phyloP scores from a whole-genome alignment of 2,113 vertebrate species.

The Ictidomys tridecemlineatus region DNA sequence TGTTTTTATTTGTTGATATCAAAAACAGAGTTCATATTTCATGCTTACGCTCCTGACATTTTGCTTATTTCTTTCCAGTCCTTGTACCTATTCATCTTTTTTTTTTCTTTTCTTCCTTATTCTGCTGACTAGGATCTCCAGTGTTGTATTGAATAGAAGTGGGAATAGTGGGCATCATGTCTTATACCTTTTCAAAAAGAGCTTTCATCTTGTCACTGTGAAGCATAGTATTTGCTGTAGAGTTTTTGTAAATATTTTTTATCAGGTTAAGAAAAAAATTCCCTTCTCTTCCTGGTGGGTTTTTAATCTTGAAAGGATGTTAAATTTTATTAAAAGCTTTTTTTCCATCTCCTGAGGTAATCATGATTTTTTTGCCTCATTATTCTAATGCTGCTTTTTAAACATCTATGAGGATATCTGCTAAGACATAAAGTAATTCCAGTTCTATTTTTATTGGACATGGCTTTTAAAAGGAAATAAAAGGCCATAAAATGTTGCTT shows the following conservation, averaged over 20 bases:
- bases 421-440: constrained; percentile 32
- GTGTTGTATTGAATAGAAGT: not conserved
- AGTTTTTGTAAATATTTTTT: not conserved
- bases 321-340: constrained; percentile 1
- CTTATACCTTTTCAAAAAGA: not conserved
- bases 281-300: not conserved
- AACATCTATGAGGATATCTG: constrained; percentile 2
- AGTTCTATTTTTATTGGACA: not conserved
- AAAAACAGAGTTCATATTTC: not conserved
- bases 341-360: not conserved
- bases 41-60: not conserved
- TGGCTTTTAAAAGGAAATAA: constrained; percentile 46
- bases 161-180: not conserved
- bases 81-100: not conserved
- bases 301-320: constrained; percentile 11
- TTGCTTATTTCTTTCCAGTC: not conserved
- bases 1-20: constrained; percentile 41
- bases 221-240: not conserved
- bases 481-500: constrained; percentile 32
- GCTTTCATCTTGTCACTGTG: not conserved
- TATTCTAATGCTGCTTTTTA: not conserved
- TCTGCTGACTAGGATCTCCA: not conserved
- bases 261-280: not conserved
- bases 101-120: not conserved
- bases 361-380: constrained; percentile 5